Base-by-base conservation (phyloP, 1,140 invertebrate genomes). In the Holotrichia oblita region DNA sequence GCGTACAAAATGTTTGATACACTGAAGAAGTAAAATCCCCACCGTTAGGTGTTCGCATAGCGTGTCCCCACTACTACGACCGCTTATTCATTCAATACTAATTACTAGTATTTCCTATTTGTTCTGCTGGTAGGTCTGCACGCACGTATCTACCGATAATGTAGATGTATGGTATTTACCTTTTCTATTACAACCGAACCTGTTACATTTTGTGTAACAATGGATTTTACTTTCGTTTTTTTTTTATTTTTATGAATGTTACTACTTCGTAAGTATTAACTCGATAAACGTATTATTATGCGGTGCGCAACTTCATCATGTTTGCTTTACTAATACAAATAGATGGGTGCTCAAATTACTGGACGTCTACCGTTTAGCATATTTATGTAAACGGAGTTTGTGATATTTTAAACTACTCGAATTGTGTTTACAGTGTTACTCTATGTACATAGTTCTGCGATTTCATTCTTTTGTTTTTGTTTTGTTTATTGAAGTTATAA, bases 61-160 rank as follows among this genome's bases (percentile, higher is more conserved):
- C 61, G 61, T 69, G 61, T 69, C 61, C 61, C 61, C 61, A 69
- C 61, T 34, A 69, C 61, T 69, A 24, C 61, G 20, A 20, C 8
- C 22, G 27, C 61, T 69, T 69, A 69, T 69, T 69, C 61, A 69
- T 69, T 69, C 61, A 69, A 69, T 69, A 69, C 61, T 69, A 69
- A 69, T 69, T 69, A 69, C 61, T 69, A 69, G 61, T 69, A 69
- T 69, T 69, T 69, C 61, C 61, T 69, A 69, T 69, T 69, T 22
- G 61, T 34, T 34, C 22, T 69, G 20, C 61, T 22, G 61, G 61
- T 69, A 69, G 61, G 61, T 69, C 61, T 69, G 22, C 14, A 9
- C 10, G 27, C 22, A 69, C 27, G 61, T 22, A 69, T 69, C n/a
- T n/a, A 6, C 44, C 44, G 27, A 34, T 34, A 34, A 34, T 4